Percentiles rank a stretch among this genome's conserved stretches.
These are phyloP conservation scores for Gerris lacustris DNA, from an alignment of 2,888 invertebrate genomes.

Conservation along the genomic window DNA sequence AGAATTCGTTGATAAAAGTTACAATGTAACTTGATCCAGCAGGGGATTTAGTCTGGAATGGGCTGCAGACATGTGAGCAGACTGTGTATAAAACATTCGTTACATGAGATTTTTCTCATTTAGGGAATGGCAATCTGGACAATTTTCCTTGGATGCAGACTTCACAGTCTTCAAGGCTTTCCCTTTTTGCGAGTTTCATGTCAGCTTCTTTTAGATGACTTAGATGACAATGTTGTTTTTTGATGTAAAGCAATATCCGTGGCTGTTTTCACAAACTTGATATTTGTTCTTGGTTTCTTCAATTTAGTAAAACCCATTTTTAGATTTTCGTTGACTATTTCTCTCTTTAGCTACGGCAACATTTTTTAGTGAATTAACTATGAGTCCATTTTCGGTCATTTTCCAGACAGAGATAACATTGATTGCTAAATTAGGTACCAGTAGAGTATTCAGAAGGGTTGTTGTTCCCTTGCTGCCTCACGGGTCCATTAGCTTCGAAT, in stretches of 20 bases:
- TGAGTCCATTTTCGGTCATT: constrained; percentile 16
- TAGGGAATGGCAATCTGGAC: constrained; percentile 13
- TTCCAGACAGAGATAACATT: constrained; percentile 15
- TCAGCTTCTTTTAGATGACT: constrained; percentile 12
- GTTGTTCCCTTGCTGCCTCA: neutral
- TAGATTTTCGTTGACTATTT: neutral
- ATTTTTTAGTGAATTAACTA: constrained; percentile 10
- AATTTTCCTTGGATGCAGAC: constrained; percentile 17
- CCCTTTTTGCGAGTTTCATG: neutral
- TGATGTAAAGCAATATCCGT: neutral
- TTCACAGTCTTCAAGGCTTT: constrained; percentile 13
- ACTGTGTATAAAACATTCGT: constrained; percentile 27
- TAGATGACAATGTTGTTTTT: constrained; percentile 11
- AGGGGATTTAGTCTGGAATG: constrained; percentile 25
- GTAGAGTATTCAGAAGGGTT: constrained; percentile 15
- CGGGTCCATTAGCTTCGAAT: constrained; percentile 6
- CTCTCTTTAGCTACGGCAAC: constrained; percentile 9
- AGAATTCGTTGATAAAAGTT: constrained; percentile 30
- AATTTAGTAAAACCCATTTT: neutral
- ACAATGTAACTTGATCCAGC: constrained; percentile 28
- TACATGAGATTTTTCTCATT: constrained; percentile 5
- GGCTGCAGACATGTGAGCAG: constrained; percentile 29
- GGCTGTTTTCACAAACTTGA: neutral
- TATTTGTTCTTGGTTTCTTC: too few relatives aligned
- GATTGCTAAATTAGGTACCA: constrained; percentile 14